Base-by-base conservation (phyloP, 1,140 invertebrate genomes). In the Drosophila pseudoobscura region DNA sequence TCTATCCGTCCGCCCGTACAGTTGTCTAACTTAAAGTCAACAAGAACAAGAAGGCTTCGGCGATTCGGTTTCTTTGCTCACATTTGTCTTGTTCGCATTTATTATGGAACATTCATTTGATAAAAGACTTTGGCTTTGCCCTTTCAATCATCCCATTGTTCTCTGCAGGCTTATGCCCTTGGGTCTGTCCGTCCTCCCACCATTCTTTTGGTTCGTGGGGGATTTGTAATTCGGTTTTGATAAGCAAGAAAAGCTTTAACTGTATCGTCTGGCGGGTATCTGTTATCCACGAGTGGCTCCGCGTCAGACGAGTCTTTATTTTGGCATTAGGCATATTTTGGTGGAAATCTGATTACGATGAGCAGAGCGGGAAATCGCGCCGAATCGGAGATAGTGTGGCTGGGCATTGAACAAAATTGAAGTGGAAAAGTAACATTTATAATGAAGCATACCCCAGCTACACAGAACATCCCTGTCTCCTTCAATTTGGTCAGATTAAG, bases 181-280 rank as follows among this genome's bases (percentile, higher is more conserved):
- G 45, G 77, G 60, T 22, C 45, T 72, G 47, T 24, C 62, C 26
- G 50, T 43, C 20, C 35, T 43, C 20, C 35, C 13, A 11, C 59
- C 31, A 24, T 52, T 49, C 24, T 26, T 45, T 54, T 60, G 31
- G 24, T 43, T 31, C 51, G 35, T 66, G 17, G 45, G 57, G 77
- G 82, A 84, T 87, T 84, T 87, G 80, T 87, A 84, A 84, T 87
- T 84, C 64, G 77, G 75, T 77, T 84, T 84, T 84, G 80, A 84
- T 84, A 80, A 80, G 75, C 60, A 58, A 54, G 56, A 44, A 31
- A 53, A 51, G 64, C 62, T 61, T 78, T 63, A 83, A 82, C 62
- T 78, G 62, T 66, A 78, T 78, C 75, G 66, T 55, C 61, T 65
- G 50, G 64, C 57, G 57, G 57, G 51, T 74, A 57, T 64, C 68